Conservation (phyloP, 2,888 invertebrate species). For the Andrena praecox region DNA sequence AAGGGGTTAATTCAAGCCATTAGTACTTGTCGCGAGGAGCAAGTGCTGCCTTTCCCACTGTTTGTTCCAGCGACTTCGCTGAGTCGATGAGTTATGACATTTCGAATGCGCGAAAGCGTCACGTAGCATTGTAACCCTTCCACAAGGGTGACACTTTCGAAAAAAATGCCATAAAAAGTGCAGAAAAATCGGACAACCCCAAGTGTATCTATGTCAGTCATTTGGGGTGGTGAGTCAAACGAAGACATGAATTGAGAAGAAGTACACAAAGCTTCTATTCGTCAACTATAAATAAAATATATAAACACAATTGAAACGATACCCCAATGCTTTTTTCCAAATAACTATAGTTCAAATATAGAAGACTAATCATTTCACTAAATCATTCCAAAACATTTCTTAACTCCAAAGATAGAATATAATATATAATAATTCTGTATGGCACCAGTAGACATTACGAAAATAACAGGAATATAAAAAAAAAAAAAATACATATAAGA, state of each 20-base stretch:
- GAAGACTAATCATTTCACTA: too few species aligned
- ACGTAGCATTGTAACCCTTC: conserved; percentile 57
- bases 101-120: conserved; percentile 46
- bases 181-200: conserved; percentile 23
- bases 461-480: too few species aligned
- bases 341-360: too few species aligned
- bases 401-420: too few species aligned
- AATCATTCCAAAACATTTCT: too few species aligned
- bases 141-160: conserved; percentile 26
- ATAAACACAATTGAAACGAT: too few species aligned
- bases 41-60: conserved; percentile 71
- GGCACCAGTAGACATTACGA: too few species aligned
- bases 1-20: conserved; percentile 73
- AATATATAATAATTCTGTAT: too few species aligned
- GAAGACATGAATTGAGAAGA: conserved; percentile 15
- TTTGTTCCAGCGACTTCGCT: conserved; percentile 62
- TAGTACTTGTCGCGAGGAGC: conserved; percentile 59
- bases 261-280: not conserved
- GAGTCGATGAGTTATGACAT: conserved; percentile 72
- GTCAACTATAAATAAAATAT: too few species aligned
- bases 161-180: conserved; percentile 64
- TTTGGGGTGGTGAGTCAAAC: not conserved
- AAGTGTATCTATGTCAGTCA: not conserved
- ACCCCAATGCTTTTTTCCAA: too few species aligned
- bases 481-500: too few species aligned